These are phyloP conservation scores for Chauna torquata DNA, from an alignment of 2,113 vertebrate genomes.

Conservation along the genomic window DNA sequence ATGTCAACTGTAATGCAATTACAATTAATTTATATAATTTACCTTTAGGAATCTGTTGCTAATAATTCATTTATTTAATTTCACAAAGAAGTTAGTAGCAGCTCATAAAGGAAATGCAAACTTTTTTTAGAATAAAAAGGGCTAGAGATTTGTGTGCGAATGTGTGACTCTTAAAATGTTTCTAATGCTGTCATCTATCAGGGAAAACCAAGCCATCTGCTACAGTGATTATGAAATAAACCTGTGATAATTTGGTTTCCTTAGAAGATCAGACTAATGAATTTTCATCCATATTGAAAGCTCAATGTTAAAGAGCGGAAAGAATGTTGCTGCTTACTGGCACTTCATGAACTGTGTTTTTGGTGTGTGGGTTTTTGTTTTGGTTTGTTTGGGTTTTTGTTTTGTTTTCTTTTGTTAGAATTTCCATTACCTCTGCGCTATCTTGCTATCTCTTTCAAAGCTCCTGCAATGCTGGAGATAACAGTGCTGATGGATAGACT, in stretches of 20 bases:
- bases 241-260: not conserved
- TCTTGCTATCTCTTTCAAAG: not conserved
- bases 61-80: constrained; percentile 4
- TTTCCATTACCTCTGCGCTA: not conserved
- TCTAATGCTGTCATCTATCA: not conserved
- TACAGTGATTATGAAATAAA: not conserved
- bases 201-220: constrained; percentile 6
- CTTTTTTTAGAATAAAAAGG: not conserved
- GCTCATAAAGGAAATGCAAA: not conserved
- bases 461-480: not conserved
- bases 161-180: not conserved
- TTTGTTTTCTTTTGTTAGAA: not conserved
- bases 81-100: not conserved
- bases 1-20: not conserved
- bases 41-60: not conserved
- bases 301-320: not conserved
- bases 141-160: not conserved
- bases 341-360: not conserved
- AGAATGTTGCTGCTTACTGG: not conserved
- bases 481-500: not conserved
- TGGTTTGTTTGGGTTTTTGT: not conserved
- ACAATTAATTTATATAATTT: not conserved
- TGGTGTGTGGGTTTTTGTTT: not conserved
- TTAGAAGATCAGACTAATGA: not conserved
- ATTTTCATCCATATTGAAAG: not conserved